A percentile compares a stretch with the other conserved stretches of the same genome.
phyloP scores from a whole-genome alignment of 2,113 vertebrate species.

The Chauna torquata region DNA sequence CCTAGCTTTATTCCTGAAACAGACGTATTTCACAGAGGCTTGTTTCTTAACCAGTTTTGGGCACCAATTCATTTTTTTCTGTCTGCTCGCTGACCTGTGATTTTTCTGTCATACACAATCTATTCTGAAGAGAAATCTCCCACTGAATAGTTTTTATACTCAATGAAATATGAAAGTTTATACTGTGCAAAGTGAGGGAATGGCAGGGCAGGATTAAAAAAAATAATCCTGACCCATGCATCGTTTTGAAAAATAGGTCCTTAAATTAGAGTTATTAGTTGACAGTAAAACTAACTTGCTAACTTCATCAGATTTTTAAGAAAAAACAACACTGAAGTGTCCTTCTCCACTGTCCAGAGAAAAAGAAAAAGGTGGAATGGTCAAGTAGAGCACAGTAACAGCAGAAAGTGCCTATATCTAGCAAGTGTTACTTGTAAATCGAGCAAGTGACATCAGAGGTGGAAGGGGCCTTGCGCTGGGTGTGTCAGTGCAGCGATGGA shows the following conservation, averaged over 20 bases:
- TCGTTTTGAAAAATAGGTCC: not conserved
- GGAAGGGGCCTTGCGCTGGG: not conserved
- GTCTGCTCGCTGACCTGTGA: not conserved
- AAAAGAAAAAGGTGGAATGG: not conserved
- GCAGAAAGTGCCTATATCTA: not conserved
- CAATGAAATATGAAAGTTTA: not conserved
- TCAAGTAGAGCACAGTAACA: not conserved
- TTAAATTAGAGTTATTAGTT: not conserved
- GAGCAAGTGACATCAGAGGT: rapidly evolving
- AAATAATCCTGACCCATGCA: not conserved
- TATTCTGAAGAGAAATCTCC: not conserved
- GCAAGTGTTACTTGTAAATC: not conserved
- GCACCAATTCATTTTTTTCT: not conserved
- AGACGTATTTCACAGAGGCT: not conserved
- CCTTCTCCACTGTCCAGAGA: not conserved
- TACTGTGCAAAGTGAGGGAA: not conserved
- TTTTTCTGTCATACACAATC: not conserved
- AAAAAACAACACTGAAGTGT: not conserved
- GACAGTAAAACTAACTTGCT: not conserved
- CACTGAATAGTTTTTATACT: not conserved
- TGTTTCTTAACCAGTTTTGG: not conserved
- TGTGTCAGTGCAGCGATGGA: not conserved
- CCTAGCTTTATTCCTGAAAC: not conserved
- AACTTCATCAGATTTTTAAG: not conserved
- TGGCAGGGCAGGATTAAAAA: not conserved